Base-by-base conservation (phyloP, 2,888 invertebrate genomes). In the Euplagia quadripunctaria region DNA sequence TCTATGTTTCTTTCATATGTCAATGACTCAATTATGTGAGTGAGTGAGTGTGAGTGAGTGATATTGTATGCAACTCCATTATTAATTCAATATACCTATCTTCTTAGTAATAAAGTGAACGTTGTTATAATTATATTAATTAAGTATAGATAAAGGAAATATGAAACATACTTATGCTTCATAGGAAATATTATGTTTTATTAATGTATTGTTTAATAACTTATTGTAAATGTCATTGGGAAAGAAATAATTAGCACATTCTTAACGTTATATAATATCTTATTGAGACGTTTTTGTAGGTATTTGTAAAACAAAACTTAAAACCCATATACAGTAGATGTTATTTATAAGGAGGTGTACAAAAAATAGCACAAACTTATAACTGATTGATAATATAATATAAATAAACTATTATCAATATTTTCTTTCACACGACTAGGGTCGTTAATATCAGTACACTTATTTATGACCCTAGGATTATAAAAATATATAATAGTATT, bases 121-220 rank as follows among this genome's bases (percentile, higher is more conserved):
- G 49, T 51, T 8, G 51, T 49, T 16, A 51, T 66, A 51, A 49
- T 51, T 66, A 66, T 20, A 17, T 0, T 51, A 31, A 66, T 31
- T 49, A 49, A 46, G 16, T 7, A 49, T 31, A 31, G 43, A 11
- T 69, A 58, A 43, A 68, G 31, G 63, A 49, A 69, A 63, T 69
- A 63, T 69, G 64, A 64, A 49, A 70, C 42, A 31, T 46, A 31
- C 31, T 31, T 61, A n/a, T 58, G 11, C 11, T 20, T 20, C 46
- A 67, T 67, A 49, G 31, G 51, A 63, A 70, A 51, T 69, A 69
- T 69, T 69, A 55, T 55, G 20, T 46, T 46, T 7, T 14, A 43
- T 31, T 58, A 46, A 16, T 58, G 20, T 58, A 58, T 61, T 20
- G 14, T 46, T 58, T 61, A 68, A 58, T 68, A 61, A 41, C 9